These are phyloP conservation scores for Gasterosteus aculeatus DNA, from an alignment of 2,113 vertebrate species.

Conservation along the genomic window DNA sequence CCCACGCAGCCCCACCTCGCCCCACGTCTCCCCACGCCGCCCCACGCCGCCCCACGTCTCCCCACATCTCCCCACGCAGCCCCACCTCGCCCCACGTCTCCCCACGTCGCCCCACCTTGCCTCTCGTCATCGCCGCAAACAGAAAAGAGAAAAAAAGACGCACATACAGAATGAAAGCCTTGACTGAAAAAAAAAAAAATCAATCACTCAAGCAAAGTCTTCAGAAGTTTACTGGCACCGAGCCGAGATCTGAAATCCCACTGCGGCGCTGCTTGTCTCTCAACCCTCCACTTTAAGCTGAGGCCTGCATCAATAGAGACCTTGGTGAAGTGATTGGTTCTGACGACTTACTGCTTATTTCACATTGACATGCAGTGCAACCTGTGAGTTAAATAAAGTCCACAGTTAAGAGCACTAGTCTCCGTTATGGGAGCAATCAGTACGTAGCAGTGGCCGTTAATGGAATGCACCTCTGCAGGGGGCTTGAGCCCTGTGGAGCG, in stretches of 20 bases:
- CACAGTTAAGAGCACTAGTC: constrained; percentile 22
- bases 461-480: constrained; percentile 6
- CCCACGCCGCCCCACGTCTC: too few relatives aligned
- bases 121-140: not conserved
- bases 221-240: constrained; percentile 49
- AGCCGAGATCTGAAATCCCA: constrained; percentile 42
- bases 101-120: not conserved
- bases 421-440: constrained; percentile 44
- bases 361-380: constrained; percentile 25
- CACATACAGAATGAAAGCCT: not conserved
- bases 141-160: not conserved
- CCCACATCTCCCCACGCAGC: not conserved
- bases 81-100: too few relatives aligned
- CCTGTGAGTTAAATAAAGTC: constrained; percentile 11
- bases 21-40: not conserved
- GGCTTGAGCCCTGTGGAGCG: not conserved
- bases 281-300: constrained; percentile 31
- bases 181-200: constrained; percentile 2
- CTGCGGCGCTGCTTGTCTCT: constrained; percentile 22
- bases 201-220: constrained; percentile 48
- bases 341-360: constrained; percentile 45
- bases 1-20: not conserved
- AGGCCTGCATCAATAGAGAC: constrained; percentile 26
- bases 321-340: constrained; percentile 61
- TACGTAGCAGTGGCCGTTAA: constrained; percentile 27